Conservation (phyloP, 2,113 vertebrate genomes). For the Leptosomus discolor region DNA sequence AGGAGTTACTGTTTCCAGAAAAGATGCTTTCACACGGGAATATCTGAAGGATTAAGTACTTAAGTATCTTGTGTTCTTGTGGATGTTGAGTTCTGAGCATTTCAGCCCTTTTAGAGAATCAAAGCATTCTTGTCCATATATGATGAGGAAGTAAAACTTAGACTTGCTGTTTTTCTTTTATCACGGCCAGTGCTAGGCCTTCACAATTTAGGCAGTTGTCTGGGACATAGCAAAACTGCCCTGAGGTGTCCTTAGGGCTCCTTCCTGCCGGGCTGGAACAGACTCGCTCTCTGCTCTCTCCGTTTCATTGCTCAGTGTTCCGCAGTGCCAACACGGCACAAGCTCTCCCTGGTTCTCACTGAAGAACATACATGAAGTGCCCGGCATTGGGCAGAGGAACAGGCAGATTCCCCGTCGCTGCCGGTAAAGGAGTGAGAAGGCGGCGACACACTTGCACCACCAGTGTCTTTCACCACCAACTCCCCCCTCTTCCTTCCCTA, state of each 20-base stretch:
- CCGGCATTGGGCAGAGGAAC: not conserved
- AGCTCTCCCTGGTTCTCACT: not conserved
- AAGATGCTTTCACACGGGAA: not conserved
- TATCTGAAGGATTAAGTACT: not conserved
- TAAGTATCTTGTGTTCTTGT: not conserved
- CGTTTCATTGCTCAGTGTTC: not conserved
- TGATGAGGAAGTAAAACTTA: not conserved
- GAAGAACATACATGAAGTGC: not conserved
- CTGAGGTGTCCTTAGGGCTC: not conserved
- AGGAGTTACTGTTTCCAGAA: not conserved
- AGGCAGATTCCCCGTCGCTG: not conserved
- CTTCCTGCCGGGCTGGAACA: not conserved
- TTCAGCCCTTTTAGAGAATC: not conserved
- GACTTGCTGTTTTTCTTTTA: not conserved
- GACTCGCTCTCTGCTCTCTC: not conserved
- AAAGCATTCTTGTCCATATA: not conserved
- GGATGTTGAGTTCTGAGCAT: not conserved
- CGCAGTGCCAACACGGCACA: not conserved
- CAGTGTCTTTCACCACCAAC: not conserved
- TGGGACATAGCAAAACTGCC: not conserved
- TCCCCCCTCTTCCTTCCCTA: not conserved
- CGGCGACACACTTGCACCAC: not conserved
- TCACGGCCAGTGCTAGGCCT: fast-evolving
- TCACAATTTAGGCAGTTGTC: not conserved
- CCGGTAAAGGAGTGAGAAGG: not conserved